Percentiles rank a stretch among this genome's conserved stretches.
Conservation (phyloP, 2,113 vertebrate genomes). For the Cinclus cinclus region DNA sequence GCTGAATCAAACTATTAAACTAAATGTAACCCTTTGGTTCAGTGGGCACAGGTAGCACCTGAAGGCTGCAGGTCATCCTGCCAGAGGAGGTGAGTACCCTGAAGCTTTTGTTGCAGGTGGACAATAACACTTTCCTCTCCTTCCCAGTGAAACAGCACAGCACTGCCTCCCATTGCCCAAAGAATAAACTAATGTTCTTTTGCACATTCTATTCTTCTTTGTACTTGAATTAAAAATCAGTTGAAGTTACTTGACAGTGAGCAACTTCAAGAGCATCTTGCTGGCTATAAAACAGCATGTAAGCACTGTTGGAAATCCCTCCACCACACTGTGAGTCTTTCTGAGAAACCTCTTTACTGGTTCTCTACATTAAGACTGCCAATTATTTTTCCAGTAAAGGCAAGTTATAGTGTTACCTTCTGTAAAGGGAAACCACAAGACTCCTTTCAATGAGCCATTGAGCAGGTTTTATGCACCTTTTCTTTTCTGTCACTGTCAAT, state of each 20-base stretch:
- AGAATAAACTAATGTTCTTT: not conserved
- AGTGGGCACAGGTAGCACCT: not conserved
- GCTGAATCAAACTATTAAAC: not conserved
- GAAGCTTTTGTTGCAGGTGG: not conserved
- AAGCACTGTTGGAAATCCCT: not conserved
- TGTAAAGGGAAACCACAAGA: not conserved
- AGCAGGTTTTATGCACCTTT: not conserved
- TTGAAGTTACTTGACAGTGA: not conserved
- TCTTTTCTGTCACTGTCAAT: not conserved
- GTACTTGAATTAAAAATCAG: not conserved
- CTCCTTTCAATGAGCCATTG: not conserved
- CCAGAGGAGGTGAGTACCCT: not conserved
- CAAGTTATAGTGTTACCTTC: not conserved
- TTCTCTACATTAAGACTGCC: not conserved
- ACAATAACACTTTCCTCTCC: not conserved
- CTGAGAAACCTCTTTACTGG: not conserved
- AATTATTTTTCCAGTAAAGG: not conserved
- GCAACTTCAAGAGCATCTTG: not conserved
- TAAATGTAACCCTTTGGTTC: not conserved
- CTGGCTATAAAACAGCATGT: not conserved
- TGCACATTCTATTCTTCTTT: not conserved
- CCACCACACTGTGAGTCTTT: not conserved
- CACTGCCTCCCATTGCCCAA: not conserved
- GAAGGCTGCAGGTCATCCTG: not conserved
- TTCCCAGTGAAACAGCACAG: not conserved